Conservation (phyloP, 2,888 invertebrate species). For the Drosophila borealis region DNA sequence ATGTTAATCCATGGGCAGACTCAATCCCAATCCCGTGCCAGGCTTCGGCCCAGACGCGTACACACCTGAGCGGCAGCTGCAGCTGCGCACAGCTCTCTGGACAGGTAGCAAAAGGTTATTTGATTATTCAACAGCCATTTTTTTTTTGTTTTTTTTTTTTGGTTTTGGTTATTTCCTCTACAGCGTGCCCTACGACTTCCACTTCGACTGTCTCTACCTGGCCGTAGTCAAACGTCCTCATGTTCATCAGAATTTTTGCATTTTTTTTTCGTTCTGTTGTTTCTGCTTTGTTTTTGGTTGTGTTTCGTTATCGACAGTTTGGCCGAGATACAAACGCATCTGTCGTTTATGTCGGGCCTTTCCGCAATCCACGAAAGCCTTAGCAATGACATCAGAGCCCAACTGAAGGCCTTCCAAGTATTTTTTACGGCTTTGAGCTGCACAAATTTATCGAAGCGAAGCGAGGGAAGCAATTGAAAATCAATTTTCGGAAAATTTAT, state of each 20-base stretch:
- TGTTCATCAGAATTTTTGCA: constrained; percentile 60
- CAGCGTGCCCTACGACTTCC: constrained; percentile 20
- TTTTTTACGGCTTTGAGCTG: constrained; percentile 2
- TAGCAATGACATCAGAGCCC: constrained; percentile 11
- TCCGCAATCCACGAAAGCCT: constrained; percentile 36
- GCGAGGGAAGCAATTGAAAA: constrained; percentile 56
- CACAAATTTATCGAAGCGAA: constrained; percentile 19
- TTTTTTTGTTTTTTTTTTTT: constrained; percentile 50
- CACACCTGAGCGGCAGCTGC: constrained; percentile 64
- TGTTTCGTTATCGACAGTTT: constrained; percentile 43
- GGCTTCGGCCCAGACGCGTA: constrained; percentile 17
- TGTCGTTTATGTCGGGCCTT: constrained; percentile 29
- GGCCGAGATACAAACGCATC: constrained; percentile 49
- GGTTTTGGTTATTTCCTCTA: constrained; percentile 35
- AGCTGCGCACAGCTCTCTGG: constrained; percentile 57
- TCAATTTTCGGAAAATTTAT: constrained; percentile 45
- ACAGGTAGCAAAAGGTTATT: constrained; percentile 75
- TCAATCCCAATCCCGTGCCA: constrained; percentile 39
- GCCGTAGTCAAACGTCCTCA: constrained; percentile 52
- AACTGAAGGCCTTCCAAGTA: not conserved
- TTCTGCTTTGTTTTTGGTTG: constrained; percentile 3
- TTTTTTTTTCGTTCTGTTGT: constrained; percentile 23
- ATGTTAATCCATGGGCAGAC: constrained; percentile 71
- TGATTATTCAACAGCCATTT: constrained; percentile 76
- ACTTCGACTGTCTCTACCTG: constrained; percentile 39